A percentile compares a stretch with the other conserved stretches of the same genome.
These are phyloP conservation scores for Zosterops lateralis DNA, from an alignment of 2,113 vertebrate species.

Conservation along the genomic window DNA sequence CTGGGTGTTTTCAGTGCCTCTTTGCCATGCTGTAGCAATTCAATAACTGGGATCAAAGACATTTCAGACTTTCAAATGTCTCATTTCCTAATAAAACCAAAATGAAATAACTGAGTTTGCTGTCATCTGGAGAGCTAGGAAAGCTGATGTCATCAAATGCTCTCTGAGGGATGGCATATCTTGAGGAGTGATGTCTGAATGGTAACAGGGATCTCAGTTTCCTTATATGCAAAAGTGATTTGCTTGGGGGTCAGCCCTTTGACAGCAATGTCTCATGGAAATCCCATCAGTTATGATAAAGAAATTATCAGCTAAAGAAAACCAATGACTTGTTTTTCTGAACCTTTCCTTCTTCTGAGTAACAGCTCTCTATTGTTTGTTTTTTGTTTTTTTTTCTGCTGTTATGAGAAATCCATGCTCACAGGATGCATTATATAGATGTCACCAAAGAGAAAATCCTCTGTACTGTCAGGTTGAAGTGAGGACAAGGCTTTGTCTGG, in stretches of 20 bases:
- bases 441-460: not conserved
- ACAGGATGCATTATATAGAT: not conserved
- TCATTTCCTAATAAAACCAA: not conserved
- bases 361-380: not conserved
- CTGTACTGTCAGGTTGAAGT: not conserved
- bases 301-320: not conserved
- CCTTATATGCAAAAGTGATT: not conserved
- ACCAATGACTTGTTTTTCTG: not conserved
- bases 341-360: not conserved
- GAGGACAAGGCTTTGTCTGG: conserved; percentile 9
- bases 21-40: not conserved
- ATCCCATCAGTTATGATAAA: not conserved
- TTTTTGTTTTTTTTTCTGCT: not conserved
- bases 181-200: not conserved
- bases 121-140: not conserved
- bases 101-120: not conserved
- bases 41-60: not conserved
- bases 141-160: not conserved
- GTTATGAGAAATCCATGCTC: not conserved
- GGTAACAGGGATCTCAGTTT: not conserved
- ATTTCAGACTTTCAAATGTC: not conserved
- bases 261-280: not conserved
- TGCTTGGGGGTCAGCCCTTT: not conserved
- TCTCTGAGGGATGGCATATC: not conserved
- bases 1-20: not conserved